Evolutionary conservation across 2,888 invertebrate genomes (phyloP).

Genomic region (Epinotia demarniana): DNA sequence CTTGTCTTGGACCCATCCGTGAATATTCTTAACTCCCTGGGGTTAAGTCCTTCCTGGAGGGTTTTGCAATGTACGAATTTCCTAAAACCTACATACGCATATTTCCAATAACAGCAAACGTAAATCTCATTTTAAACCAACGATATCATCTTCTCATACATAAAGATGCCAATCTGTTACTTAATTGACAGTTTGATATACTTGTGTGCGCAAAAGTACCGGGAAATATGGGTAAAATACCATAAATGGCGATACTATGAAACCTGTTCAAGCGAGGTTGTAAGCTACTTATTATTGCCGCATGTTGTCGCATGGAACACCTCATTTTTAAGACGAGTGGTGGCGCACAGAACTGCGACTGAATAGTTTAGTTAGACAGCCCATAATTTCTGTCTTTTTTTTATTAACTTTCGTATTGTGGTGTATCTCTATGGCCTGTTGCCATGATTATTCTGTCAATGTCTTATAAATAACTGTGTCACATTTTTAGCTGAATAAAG

Average conservation of each 20-base stretch:
- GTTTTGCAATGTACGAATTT: not conserved
- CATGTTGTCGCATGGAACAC: not conserved
- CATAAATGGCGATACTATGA: constrained; percentile 28
- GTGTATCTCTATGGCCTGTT: too few relatives aligned
- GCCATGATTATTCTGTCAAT: too few relatives aligned
- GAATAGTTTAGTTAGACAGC: too few relatives aligned
- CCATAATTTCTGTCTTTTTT: too few relatives aligned
- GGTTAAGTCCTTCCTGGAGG: too few relatives aligned
- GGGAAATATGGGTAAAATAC: constrained; percentile 38
- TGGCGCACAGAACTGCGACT: too few relatives aligned
- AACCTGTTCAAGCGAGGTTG: constrained; percentile 3
- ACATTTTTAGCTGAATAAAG: too few relatives aligned
- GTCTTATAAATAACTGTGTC: too few relatives aligned
- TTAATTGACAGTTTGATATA: constrained; percentile 45
- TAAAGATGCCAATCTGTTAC: constrained; percentile 35
- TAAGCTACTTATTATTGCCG: not conserved
- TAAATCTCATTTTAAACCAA: constrained; percentile 16
- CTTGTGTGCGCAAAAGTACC: constrained; percentile 32
- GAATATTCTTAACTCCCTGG: too few relatives aligned
- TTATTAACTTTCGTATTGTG: too few relatives aligned
- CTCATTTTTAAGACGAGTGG: too few relatives aligned
- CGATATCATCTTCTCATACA: constrained; percentile 38
- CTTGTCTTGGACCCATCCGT: too few relatives aligned
- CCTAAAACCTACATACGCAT: not conserved
- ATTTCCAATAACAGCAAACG: not conserved